Conservation (phyloP, 2,888 invertebrate species). For the Metopia argyrocephala region DNA sequence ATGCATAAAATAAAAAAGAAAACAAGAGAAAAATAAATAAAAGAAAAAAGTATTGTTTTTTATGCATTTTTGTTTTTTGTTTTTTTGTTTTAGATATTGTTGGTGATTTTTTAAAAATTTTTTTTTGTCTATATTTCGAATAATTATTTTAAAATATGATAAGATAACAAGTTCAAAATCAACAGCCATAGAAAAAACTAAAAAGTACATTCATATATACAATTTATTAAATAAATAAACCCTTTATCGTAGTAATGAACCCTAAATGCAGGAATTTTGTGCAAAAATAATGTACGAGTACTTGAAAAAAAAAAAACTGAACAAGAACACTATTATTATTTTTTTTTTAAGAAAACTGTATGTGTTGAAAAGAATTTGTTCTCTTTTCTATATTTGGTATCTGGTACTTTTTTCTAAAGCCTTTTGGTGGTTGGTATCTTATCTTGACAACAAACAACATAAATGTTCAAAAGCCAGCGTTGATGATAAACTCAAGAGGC, state of each 20-base stretch:
- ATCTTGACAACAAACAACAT: slow-evolving; percentile 45
- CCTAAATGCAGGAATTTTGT: no score
- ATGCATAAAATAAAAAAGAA: no score
- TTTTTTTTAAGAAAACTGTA: not conserved
- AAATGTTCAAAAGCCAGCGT: slow-evolving; percentile 40
- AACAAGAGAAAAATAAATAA: not conserved
- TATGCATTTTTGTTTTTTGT: no score
- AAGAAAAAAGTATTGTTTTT: not conserved
- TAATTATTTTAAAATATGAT: slow-evolving; percentile 18
- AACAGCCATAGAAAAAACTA: not conserved
- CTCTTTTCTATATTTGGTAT: slow-evolving; percentile 6
- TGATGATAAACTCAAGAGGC: slow-evolving; percentile 25
- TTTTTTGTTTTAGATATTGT: no score
- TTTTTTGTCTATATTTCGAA: not conserved
- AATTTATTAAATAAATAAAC: slow-evolving; percentile 2
- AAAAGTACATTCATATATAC: not conserved
- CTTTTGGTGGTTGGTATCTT: slow-evolving; percentile 43
- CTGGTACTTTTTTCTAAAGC: not conserved
- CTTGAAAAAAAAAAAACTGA: slow-evolving; percentile 25
- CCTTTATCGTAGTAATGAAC: slow-evolving; percentile 49
- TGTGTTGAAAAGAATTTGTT: slow-evolving; percentile 36
- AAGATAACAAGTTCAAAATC: slow-evolving; percentile 31
- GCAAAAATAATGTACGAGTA: no score
- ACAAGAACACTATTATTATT: no score
- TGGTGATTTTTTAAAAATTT: no score